Conservation (phyloP, 2,888 invertebrate genomes). For the Notodonta dromedarius region DNA sequence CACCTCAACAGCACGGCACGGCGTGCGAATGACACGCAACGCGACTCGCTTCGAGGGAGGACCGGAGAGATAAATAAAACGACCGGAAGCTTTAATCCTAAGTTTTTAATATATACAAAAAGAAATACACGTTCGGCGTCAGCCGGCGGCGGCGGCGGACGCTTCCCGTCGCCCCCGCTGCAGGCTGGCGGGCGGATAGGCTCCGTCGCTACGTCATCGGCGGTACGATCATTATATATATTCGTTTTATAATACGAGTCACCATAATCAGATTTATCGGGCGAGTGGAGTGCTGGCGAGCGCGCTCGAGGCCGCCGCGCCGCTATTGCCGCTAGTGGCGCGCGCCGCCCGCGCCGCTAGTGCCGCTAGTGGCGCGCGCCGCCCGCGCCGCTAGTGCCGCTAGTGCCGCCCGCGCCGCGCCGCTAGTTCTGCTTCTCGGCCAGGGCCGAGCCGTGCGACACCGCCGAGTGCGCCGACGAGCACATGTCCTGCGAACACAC, state of each 20-base stretch:
- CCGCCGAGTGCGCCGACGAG: slow-evolving; percentile 83
- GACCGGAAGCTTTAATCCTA: slow-evolving; percentile 57
- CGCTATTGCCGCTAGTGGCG: slow-evolving; percentile 44
- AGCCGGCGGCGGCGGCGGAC: slow-evolving; percentile 6
- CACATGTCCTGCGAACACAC: slow-evolving; percentile 61
- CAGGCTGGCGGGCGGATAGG: slow-evolving; percentile 7
- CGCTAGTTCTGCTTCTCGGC: slow-evolving; percentile 59
- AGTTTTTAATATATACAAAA: slow-evolving; percentile 77
- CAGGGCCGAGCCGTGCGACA: slow-evolving; percentile 68
- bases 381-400: slow-evolving; percentile 44
- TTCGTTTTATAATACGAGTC: neutral
- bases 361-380: slow-evolving; percentile 26
- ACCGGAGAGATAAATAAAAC: slow-evolving; percentile 45
- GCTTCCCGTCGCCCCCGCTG: neutral
- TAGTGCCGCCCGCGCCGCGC: slow-evolving; percentile 24
- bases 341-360: slow-evolving; percentile 34
- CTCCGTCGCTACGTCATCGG: neutral
- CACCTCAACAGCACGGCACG: neutral
- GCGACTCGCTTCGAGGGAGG: neutral
- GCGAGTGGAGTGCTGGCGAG: slow-evolving; percentile 13
- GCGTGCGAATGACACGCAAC: neutral
- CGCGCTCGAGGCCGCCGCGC: neutral
- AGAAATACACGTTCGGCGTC: slow-evolving; percentile 56
- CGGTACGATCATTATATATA: neutral
- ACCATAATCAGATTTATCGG: neutral